Conservation (phyloP, 2,888 invertebrate species). For the Anoplius nigerrimus region DNA sequence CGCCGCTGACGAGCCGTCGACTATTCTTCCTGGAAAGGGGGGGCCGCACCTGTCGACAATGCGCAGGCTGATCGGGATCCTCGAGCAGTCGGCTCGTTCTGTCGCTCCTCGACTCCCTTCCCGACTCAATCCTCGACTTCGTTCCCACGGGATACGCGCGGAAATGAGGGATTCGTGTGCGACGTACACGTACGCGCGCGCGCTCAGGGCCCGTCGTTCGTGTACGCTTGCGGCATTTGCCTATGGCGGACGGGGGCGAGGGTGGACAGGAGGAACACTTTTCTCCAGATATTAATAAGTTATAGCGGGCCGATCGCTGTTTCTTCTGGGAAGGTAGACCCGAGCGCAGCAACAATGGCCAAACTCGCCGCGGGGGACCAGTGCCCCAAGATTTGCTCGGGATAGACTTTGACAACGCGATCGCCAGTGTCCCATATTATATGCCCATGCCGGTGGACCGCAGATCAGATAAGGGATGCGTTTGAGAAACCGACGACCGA, state of each 20-base stretch:
- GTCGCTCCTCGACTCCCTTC: conserved; percentile 27
- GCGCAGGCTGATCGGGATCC: conserved; percentile 1
- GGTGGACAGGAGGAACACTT: conserved; percentile 39
- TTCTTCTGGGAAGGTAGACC: conserved; percentile 58
- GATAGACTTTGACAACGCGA: conserved; percentile 74
- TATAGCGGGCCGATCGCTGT: conserved; percentile 69
- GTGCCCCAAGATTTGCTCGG: conserved; percentile 56
- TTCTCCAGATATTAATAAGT: conserved; percentile 72
- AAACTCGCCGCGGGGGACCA: conserved; percentile 68
- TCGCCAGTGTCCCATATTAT: conserved; percentile 56
- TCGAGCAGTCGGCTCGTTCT: neutral
- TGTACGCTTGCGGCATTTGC: conserved; percentile 38
- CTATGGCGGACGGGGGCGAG: conserved; percentile 15
- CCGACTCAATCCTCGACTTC: conserved; percentile 2
- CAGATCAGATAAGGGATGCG: conserved; percentile 68
- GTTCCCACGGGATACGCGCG: conserved; percentile 46
- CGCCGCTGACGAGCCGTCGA: conserved; percentile 38
- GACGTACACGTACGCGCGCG: too few species aligned
- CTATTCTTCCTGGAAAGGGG: conserved; percentile 63
- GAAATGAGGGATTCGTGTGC: conserved; percentile 23
- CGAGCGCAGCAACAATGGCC: conserved; percentile 64
- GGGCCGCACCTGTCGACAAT: conserved; percentile 43
- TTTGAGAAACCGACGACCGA: conserved; percentile 70
- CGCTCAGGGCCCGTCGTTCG: neutral
- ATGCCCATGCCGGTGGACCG: conserved; percentile 50